Base-by-base conservation (phyloP, 2,888 invertebrate species). In the Heliconius sara region DNA sequence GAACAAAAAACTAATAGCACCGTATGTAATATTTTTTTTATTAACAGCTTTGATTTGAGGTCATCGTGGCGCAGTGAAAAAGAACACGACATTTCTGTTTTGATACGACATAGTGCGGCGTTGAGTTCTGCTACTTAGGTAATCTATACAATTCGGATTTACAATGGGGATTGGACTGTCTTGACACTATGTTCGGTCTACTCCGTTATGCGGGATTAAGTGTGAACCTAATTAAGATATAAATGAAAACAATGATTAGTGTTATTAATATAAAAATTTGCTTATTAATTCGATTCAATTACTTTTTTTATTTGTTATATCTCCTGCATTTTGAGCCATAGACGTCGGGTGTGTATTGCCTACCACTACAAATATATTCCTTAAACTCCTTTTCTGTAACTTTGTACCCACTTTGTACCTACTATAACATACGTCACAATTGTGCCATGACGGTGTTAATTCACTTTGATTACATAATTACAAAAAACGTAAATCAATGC, bases 401-500 rank as follows among this genome's bases (percentile, higher is more conserved):
- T 57, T 57, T n/a, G 47, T 47, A 47, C 47, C 13, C n/a, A n/a
- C 7, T 57, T 57, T n/a, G 47, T 47, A 47, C 47, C 13, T 60
- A n/a, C n/a, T 60, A 22, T 22, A 60, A 13, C 13, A 25, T 4
- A 60, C n/a, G n/a, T 25, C 25, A 25, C 5, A 25, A 63, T 25
- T 63, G 25, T 13, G 25, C 12, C 63, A 25, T 13, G 25, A 63
- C 4, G 13, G 25, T 25, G 63, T 63, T 63, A 25, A 6, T 65
- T 16, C 2, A 65, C n/a, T 70, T 70, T 43, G 47, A n/a, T 43
- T n/a, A 73, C 13, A 57, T 34, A n/a, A 60, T n/a, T 39, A 73
- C n/a, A 57, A 73, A 71, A n/a, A 73, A 73, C 13, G 60, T 60
- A 19, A 73, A 60, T 60, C 13, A 73, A 73, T 25, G 39, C 72